phyloP scores from a whole-genome alignment of 2,888 invertebrate species.

The Dendrolimus houi region DNA sequence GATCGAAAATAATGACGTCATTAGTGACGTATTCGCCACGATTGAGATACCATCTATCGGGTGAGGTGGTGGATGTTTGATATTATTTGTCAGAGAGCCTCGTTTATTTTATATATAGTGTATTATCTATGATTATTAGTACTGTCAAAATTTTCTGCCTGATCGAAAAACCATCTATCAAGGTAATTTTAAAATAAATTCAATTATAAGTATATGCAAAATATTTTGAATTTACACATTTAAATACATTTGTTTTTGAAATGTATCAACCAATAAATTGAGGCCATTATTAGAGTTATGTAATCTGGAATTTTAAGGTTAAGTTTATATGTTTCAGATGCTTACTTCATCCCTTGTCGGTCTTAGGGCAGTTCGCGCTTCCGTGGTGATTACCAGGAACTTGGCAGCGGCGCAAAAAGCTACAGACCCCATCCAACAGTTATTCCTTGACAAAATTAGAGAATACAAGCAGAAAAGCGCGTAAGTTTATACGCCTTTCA shows the following conservation, averaged over 20 bases:
- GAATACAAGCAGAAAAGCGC: slow-evolving; percentile 92
- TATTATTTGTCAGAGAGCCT: too few relatives aligned
- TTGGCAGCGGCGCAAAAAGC: slow-evolving; percentile 85
- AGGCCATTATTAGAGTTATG: slow-evolving; percentile 29
- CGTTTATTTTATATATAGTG: too few relatives aligned
- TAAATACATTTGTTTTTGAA: too few relatives aligned
- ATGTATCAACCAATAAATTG: not conserved
- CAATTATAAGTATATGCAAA: too few relatives aligned
- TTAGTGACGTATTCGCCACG: too few relatives aligned
- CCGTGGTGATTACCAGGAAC: slow-evolving; percentile 78
- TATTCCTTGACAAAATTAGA: slow-evolving; percentile 93
- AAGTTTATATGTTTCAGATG: slow-evolving; percentile 67
- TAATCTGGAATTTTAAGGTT: slow-evolving; percentile 49
- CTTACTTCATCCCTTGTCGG: slow-evolving; percentile 71
- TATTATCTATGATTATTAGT: too few relatives aligned
- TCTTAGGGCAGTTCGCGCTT: slow-evolving; percentile 63
- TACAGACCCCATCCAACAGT: slow-evolving; percentile 93
- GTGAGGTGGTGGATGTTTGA: too few relatives aligned
- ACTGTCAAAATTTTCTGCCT: not conserved
- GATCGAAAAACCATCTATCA: not conserved
- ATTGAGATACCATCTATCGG: too few relatives aligned
- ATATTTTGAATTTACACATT: too few relatives aligned
- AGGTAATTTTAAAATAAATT: not conserved
- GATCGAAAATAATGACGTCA: too few relatives aligned
- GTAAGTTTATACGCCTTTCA: slow-evolving; percentile 72